These are phyloP conservation scores for Nemoura dubitans DNA, from an alignment of 2,888 invertebrate species.

Conservation along the genomic window DNA sequence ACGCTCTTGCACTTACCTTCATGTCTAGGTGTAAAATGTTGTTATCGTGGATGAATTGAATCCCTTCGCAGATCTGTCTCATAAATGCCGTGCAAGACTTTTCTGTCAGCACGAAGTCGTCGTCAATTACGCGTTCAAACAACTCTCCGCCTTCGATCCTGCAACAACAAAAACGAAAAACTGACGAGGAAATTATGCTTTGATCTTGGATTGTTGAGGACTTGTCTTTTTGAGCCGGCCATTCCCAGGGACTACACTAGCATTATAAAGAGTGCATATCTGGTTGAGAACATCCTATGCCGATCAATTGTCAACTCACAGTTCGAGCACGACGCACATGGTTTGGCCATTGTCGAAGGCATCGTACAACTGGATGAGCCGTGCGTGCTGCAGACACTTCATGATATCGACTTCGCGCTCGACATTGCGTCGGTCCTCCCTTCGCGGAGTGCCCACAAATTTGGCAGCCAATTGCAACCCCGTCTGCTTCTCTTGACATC, in stretches of 20 bases:
- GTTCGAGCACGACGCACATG: conserved; percentile 96
- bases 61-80: conserved; percentile 97
- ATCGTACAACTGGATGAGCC: conserved; percentile 96
- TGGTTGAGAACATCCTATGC: background rate
- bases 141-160: conserved; percentile 98
- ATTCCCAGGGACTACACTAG: too few species aligned
- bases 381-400: conserved; percentile 91
- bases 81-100: conserved; percentile 96
- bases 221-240: too few species aligned
- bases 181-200: too few species aligned
- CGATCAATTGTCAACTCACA: conserved; percentile 74
- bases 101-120: conserved; percentile 97
- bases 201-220: too few species aligned
- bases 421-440: conserved; percentile 90
- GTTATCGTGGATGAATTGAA: conserved; percentile 95
- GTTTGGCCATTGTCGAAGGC: conserved; percentile 93
- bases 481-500: conserved; percentile 84
- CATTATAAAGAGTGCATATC: too few species aligned
- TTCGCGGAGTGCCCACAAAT: conserved; percentile 84
- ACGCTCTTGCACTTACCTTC: conserved; percentile 85
- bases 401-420: conserved; percentile 97
- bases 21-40: conserved; percentile 96
- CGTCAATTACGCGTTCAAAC: conserved; percentile 98
- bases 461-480: conserved; percentile 90
- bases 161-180: conserved; percentile 57